Evolutionary conservation across 2,797 vertebrate genomes (phyloP).

Genomic region (Urosaurus nigricauda): DNA sequence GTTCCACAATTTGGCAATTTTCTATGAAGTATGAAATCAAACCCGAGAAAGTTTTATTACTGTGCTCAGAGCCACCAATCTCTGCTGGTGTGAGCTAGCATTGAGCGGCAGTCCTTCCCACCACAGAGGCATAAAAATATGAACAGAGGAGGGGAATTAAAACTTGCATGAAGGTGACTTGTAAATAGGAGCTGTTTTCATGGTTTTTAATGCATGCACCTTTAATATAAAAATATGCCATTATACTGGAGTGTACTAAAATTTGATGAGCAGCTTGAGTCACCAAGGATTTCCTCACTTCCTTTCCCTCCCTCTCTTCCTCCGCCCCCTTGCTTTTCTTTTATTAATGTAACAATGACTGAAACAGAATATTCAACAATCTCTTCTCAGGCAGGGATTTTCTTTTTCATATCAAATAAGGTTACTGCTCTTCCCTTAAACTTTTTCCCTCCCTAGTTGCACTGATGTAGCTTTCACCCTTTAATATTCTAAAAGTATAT

Average conservation of each 20-base stretch:
- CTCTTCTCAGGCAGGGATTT: neutral
- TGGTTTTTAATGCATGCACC: conserved; percentile 4
- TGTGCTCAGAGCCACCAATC: no score
- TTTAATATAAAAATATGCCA: conserved; percentile 28
- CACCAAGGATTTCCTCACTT: neutral
- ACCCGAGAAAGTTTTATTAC: no score
- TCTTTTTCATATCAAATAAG: conserved; percentile 1
- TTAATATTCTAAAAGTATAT: conserved; percentile 48
- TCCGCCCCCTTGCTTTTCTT: neutral
- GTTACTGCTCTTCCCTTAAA: conserved; percentile 6
- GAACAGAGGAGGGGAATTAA: no score
- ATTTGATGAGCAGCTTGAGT: conserved; percentile 29
- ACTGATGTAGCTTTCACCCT: conserved; percentile 27
- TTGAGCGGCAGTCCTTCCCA: no score
- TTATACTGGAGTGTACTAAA: conserved; percentile 16
- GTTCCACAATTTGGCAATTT: no score
- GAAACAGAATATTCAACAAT: conserved; percentile 21
- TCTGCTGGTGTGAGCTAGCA: no score
- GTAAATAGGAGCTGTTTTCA: conserved; percentile 22
- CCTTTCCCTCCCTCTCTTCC: neutral
- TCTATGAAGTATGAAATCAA: no score
- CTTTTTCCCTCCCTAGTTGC: neutral
- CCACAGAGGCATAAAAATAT: conserved; percentile 7
- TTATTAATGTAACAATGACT: conserved; percentile 18
- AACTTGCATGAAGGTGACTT: conserved; percentile 22